Conservation (phyloP, 2,797 vertebrate genomes). For the Rhadinocentrus ornatus region DNA sequence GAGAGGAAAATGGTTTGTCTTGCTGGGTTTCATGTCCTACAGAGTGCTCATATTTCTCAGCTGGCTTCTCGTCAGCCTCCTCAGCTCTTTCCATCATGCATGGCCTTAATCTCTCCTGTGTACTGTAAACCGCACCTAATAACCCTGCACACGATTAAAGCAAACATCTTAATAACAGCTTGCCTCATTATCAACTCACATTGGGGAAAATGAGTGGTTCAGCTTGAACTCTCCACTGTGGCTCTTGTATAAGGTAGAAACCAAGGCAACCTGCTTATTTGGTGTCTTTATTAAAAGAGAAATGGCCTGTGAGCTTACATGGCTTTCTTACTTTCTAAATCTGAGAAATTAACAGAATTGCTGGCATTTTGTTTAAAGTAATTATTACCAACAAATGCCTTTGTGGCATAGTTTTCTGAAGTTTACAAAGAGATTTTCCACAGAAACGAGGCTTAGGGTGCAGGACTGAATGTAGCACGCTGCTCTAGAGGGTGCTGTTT, state of each 20-base stretch:
- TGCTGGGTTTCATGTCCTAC: constrained; percentile 57
- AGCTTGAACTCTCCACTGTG: constrained; percentile 39
- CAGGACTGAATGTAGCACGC: constrained; percentile 21
- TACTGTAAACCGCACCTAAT: constrained; percentile 75
- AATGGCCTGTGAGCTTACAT: background rate
- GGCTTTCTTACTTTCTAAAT: background rate
- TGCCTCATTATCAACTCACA: constrained; percentile 68
- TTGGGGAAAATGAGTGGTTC: constrained; percentile 50
- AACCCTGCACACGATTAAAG: constrained; percentile 71
- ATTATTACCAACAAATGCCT: background rate
- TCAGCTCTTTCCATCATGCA: constrained; percentile 62
- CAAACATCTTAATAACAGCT: constrained; percentile 72
- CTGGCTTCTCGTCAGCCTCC: constrained; percentile 57
- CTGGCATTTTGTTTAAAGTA: constrained; percentile 2
- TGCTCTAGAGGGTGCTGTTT: constrained; percentile 82
- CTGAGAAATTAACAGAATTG: background rate
- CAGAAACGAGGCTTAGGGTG: constrained; percentile 3
- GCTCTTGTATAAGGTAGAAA: constrained; percentile 30
- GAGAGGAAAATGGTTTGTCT: constrained; percentile 44
- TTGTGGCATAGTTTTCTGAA: background rate
- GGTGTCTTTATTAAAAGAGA: background rate
- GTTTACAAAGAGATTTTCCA: background rate
- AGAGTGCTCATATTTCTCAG: constrained; percentile 65
- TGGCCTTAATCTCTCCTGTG: constrained; percentile 74
- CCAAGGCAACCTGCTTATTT: constrained; percentile 22